A percentile compares a stretch with the other conserved stretches of the same genome.
phyloP scores from a whole-genome alignment of 30 jellyfish, hydroid and myxozoan species.

The Catostylus mosaicus region DNA sequence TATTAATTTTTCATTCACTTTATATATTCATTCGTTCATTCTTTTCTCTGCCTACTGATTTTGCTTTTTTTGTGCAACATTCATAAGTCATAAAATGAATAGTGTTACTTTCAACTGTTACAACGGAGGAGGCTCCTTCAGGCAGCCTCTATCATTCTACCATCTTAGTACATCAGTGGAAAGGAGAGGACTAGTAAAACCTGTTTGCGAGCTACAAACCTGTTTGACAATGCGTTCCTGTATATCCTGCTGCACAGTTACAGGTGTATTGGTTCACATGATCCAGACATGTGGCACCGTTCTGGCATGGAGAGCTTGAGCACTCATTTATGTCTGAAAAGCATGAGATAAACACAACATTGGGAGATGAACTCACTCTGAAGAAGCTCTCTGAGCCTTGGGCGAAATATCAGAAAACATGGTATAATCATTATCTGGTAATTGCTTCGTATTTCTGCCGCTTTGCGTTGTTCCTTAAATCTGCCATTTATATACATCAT shows the following conservation, averaged over 20 bases:
- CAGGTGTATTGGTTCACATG: background rate
- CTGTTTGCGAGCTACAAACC: too few relatives aligned
- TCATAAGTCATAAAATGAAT: too few relatives aligned
- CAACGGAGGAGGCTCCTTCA: background rate
- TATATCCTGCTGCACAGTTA: background rate
- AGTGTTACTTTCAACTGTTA: background rate
- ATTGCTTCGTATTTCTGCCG: too few relatives aligned
- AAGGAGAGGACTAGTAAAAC: background rate
- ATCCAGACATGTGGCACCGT: background rate
- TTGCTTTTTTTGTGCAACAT: background rate
- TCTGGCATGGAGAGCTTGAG: background rate
- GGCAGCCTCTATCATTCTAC: background rate
- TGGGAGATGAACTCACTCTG: too few relatives aligned
- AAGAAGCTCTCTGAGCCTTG: too few relatives aligned
- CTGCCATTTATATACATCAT: too few relatives aligned
- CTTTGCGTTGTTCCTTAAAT: too few relatives aligned
- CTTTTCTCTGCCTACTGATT: background rate
- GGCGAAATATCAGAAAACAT: too few relatives aligned
- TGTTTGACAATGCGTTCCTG: background rate
- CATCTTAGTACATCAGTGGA: background rate
- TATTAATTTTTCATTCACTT: too few relatives aligned
- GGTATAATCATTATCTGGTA: too few relatives aligned
- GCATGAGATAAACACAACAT: too few relatives aligned
- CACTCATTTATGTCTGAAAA: background rate
- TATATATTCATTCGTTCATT: too few relatives aligned